These are phyloP conservation scores for Apamea sordens DNA, from an alignment of 2,888 invertebrate species.

Conservation along the genomic window DNA sequence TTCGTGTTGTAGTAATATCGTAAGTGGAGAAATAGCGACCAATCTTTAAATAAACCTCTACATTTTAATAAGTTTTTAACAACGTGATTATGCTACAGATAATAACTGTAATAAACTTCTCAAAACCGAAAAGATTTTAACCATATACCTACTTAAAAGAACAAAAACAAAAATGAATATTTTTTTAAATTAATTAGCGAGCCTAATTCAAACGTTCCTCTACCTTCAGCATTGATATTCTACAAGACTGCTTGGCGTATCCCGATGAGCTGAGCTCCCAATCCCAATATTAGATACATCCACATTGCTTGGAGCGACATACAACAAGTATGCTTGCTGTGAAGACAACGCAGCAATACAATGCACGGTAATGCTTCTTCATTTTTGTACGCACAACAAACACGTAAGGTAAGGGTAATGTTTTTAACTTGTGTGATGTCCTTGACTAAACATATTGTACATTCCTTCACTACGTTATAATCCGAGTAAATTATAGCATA, in stretches of 20 bases:
- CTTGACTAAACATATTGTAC: neutral
- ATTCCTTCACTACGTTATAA: neutral
- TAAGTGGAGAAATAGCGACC: neutral
- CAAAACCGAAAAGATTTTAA: neutral
- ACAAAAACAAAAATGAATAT: neutral
- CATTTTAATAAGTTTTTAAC: neutral
- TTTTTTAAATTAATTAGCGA: neutral
- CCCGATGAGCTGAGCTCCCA: constrained; percentile 5
- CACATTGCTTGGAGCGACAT: neutral
- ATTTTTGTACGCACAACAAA: neutral
- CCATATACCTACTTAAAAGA: neutral
- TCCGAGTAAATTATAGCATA: neutral
- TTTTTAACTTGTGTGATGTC: neutral
- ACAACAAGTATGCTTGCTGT: neutral
- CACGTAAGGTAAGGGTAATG: too few relatives aligned
- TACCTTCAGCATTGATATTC: constrained; percentile 1
- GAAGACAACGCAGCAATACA: neutral
- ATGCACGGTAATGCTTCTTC: neutral
- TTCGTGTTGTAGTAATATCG: constrained; percentile 36
- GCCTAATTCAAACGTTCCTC: neutral
- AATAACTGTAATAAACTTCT: constrained; percentile 1
- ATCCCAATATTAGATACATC: neutral
- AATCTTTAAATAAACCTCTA: neutral
- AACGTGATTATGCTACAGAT: neutral
- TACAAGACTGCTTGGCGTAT: neutral